phyloP scores from a whole-genome alignment of 2,888 invertebrate species.

The Venustoraphidia nigricollis region DNA sequence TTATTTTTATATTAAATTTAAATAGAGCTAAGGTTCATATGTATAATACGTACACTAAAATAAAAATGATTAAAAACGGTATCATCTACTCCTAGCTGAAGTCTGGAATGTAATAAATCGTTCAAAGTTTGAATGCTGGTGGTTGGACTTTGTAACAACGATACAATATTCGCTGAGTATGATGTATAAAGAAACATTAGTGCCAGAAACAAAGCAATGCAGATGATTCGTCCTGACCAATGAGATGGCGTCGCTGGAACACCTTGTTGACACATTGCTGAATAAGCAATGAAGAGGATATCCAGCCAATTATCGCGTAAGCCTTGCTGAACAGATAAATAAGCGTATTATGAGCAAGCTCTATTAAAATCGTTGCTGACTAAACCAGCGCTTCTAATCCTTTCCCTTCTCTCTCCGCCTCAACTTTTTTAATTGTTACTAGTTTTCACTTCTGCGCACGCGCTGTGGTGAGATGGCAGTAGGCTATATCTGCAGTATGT shows the following conservation, averaged over 20 bases:
- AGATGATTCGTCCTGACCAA: conserved; percentile 36
- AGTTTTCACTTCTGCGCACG: no score
- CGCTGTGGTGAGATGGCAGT: no score
- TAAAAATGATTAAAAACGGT: conserved; percentile 53
- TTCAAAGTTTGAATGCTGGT: conserved; percentile 44
- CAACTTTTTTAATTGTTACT: no score
- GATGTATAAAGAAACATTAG: conserved; percentile 58
- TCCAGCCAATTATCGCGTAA: conserved; percentile 29
- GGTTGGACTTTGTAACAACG: conserved; percentile 55
- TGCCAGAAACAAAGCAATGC: conserved; percentile 43
- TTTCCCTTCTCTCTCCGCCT: no score
- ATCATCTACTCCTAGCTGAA: conserved; percentile 51
- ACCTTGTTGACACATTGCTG: conserved; percentile 44
- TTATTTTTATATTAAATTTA: no score
- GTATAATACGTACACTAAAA: conserved; percentile 37
- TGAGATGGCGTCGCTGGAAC: conserved; percentile 33
- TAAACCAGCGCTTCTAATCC: no score
- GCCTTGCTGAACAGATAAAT: conserved; percentile 3
- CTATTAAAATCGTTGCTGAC: no score
- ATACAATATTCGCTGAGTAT: conserved; percentile 62
- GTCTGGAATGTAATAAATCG: conserved; percentile 47
- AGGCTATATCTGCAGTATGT: no score
- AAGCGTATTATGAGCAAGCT: no score
- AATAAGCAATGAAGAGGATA: conserved; percentile 35
- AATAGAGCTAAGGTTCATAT: background rate